Evolutionary conservation across 2,888 invertebrate genomes (phyloP), one percentile per base, ranked within the genome.

Genomic region (Acanthoscelides obtectus): DNA sequence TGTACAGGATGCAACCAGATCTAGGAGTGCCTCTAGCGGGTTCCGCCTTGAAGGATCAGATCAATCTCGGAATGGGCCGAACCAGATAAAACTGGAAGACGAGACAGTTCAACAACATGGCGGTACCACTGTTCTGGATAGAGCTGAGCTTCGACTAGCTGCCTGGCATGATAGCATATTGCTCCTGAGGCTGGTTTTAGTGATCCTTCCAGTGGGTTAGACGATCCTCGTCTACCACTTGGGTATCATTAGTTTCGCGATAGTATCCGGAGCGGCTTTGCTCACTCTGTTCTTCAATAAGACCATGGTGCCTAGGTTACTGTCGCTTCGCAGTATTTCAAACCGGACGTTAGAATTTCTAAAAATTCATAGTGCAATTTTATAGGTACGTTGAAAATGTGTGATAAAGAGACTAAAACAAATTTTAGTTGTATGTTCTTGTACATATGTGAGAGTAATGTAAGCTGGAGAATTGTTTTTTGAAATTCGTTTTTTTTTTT

Each of bases 81-180:
- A 90, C 90, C 0, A 82, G 84, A 21, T 92, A 89, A 65, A 93
- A 92, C 80, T 84, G 87, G 0, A 87, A 89, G 77, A 89, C 91
- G 27, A 83, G 81, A 21, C 88, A 88, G 0, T 89, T 94, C 76
- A 91, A 91, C 75, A 87, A 90, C 72, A 86, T 90, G 72, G 88
- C 89, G 0, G 69, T 94, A 67, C 94, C 94, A 0, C 81, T 94
- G 19, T 86, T 93, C 70, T 94, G 94, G 93, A 82, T 91, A 0
- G 93, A 93, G 79, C 81, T 94, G 83, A 75, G 76, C 3, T 77
- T 83, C 3, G 90, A 75, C 12, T 79, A 80, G 0, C 67, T 83
- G 20, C 83, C 84, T 0, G n/a, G 71, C 5, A 21, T 77, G 0
- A 75, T 83, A 5, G 69, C 73, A 3, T n/a, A n/a, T 67, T 80